Evolutionary conservation across 2,797 vertebrate genomes (phyloP).

Genomic region (Oophaga sylvatica): DNA sequence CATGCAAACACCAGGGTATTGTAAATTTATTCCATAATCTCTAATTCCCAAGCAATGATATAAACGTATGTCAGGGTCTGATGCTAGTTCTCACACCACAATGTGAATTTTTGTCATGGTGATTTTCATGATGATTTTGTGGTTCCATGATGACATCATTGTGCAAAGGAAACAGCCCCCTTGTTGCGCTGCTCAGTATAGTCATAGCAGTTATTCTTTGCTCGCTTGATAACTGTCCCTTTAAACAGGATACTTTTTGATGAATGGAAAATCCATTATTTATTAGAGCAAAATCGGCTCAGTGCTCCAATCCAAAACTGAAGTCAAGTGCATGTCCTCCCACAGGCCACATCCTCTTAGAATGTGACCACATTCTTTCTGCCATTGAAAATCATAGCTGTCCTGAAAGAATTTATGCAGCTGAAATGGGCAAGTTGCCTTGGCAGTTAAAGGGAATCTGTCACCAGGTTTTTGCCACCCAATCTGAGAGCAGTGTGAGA

Average conservation of each 20-base stretch:
- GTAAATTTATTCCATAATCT: too few species aligned
- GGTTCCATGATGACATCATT: too few species aligned
- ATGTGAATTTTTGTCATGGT: too few species aligned
- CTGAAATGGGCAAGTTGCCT: neutral
- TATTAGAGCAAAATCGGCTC: neutral
- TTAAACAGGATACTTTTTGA: neutral
- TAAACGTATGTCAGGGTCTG: too few species aligned
- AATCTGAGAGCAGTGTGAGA: too few species aligned
- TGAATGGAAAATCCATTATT: neutral
- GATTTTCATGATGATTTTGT: too few species aligned
- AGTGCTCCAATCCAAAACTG: neutral
- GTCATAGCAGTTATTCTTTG: neutral
- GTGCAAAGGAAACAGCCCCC: too few species aligned
- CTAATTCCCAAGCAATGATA: too few species aligned
- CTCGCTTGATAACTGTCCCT: neutral
- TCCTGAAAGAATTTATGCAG: neutral
- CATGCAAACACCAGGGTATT: too few species aligned
- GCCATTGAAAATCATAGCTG: neutral
- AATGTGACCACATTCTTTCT: neutral
- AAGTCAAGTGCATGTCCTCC: neutral
- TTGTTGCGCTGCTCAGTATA: neutral
- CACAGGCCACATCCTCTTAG: slow-evolving; percentile 7
- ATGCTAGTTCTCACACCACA: too few species aligned
- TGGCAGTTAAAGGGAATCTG: neutral
- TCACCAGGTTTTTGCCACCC: too few species aligned